A percentile compares a stretch with the other conserved stretches of the same genome.
These are phyloP conservation scores for chimpanzee (Pan troglodytes) DNA, from an alignment of 2,113 vertebrate species.

Conservation along the genomic window NHGRI_mPanTro3-v2.1_pri NC_072411.2:97080001-97080500, in stretches of 20 bases:
- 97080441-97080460: too few relatives aligned
- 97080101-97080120: not conserved
- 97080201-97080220: not conserved
- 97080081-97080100: not conserved
- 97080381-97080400: not conserved
- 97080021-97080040: not conserved
- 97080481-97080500: not conserved
- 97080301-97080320: not conserved
- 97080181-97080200: not conserved
- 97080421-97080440: not conserved
- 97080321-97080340: not conserved
- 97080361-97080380: not conserved
- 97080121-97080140: constrained; percentile 7
- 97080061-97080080: not conserved
- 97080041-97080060: not conserved
- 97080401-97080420: not conserved
- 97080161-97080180: not conserved
- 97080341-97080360: not conserved
- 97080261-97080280: not conserved
- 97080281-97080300: not conserved
- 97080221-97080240: constrained; percentile 11
- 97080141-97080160: not conserved
- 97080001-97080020: not conserved
- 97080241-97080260: not conserved
- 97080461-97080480: not conserved